Base-by-base conservation (phyloP, 2,113 vertebrate species). In the Lophotis ruficrista region DNA sequence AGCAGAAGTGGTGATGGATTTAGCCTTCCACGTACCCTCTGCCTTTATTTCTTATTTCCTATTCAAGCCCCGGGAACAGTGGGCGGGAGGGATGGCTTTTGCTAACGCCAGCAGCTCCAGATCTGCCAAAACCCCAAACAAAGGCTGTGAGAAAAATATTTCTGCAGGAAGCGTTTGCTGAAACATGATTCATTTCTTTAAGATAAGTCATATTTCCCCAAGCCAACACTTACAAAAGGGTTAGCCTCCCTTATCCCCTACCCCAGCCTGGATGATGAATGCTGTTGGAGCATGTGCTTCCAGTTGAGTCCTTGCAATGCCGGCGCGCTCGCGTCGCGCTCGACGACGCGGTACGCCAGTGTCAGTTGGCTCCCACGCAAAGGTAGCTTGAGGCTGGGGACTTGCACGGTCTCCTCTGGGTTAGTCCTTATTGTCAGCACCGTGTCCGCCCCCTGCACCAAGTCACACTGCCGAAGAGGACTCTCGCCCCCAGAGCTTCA, bases 91-190 rank as follows among this genome's bases (percentile, higher is more conserved):
- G 38, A 56, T 0, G 4, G 72, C 88, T 89, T 95, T 84, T 96
- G 93, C 84, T 76, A 94, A 95, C 50, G 70, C 91, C 94, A 96
- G 94, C 90, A 95, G 7, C 79, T 93, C 93, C 76, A 21, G 88
- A 62, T 72, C 90, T 90, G 96, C 96, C 96, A 97, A 94, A 96
- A 80, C 50, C 79, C 68, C 2, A 47, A 92, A 94, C 95, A 93
- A 96, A 96, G 94, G 50, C 94, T 94, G 89, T 94, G 95, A 95
- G 91, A 94, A 96, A 96, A 95, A 91, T 84, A 89, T 45, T 96
- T 82, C 93, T 94, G 89, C 89, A 95, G 91, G 94, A 96, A 91
- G 81, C 66, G 17, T 76, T 91, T 12, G 61, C 87, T 93, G 94
- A 89, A 97, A 94, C 87, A 89, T 61, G 91, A 97, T 94, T 94